phyloP scores from a whole-genome alignment of 2,113 vertebrate genomes.

The Phainopepla nitens region DNA sequence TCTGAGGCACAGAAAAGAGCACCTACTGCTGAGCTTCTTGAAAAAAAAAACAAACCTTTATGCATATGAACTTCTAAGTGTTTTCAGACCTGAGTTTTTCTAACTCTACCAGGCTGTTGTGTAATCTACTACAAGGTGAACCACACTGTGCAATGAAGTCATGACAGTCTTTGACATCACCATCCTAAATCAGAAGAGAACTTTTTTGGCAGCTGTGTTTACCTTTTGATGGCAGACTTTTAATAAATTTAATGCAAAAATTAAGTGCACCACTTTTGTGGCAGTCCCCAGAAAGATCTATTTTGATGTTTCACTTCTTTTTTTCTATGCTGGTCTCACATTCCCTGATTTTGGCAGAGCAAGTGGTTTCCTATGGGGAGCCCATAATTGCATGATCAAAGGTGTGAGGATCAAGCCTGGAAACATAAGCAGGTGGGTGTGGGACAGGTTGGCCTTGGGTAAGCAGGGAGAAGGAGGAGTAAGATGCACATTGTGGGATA shows the following conservation, averaged over 20 bases:
- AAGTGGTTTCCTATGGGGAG: not conserved
- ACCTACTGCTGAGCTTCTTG: not conserved
- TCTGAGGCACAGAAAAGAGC: slow-evolving; percentile 1
- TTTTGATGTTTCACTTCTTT: not conserved
- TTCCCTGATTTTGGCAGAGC: not conserved
- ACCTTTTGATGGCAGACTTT: not conserved
- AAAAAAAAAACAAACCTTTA: not conserved
- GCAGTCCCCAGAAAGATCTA: not conserved
- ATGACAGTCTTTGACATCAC: not conserved
- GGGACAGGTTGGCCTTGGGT: not conserved
- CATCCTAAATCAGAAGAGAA: not conserved
- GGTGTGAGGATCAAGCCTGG: not conserved
- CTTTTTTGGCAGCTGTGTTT: not conserved
- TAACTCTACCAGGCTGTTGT: not conserved
- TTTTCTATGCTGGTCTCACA: not conserved
- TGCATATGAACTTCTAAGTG: not conserved
- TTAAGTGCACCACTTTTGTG: not conserved
- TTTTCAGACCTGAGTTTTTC: not conserved
- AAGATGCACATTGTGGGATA: not conserved
- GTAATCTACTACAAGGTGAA: not conserved
- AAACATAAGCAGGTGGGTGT: not conserved
- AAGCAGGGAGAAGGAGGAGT: not conserved
- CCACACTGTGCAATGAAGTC: not conserved
- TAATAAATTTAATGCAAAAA: not conserved
- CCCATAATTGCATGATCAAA: not conserved